A percentile compares a stretch with the other conserved stretches of the same genome.
Conservation (phyloP, 2,797 vertebrate genomes). For the Pterois miles region DNA sequence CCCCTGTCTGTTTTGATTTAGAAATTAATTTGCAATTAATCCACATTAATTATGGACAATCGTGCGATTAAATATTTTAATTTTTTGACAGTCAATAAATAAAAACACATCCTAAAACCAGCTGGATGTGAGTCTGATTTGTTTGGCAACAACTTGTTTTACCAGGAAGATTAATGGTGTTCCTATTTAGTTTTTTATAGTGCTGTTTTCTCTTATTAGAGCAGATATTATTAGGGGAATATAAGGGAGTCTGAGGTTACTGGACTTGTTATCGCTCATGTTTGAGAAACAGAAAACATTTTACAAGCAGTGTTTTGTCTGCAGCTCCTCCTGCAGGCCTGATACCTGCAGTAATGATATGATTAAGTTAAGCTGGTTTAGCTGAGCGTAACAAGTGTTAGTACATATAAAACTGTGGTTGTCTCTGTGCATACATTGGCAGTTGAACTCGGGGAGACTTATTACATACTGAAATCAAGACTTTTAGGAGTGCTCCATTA, state of each 20-base stretch:
- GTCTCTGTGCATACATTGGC: not conserved
- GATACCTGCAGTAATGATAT: not conserved
- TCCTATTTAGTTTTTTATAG: not conserved
- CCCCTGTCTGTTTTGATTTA: too few relatives aligned
- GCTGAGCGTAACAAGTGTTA: not conserved
- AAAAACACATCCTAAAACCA: not conserved
- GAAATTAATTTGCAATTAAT: too few relatives aligned
- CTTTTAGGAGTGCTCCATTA: not conserved
- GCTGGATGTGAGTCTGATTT: not conserved
- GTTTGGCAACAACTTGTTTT: not conserved
- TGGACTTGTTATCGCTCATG: not conserved
- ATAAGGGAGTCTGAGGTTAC: not conserved
- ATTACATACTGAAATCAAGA: conserved; percentile 3
- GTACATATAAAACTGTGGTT: not conserved
- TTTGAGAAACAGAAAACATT: not conserved
- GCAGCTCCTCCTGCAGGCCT: conserved; percentile 4
- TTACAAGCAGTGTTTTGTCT: not conserved
- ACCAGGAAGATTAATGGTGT: not conserved
- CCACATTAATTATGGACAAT: too few relatives aligned
- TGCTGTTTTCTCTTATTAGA: not conserved
- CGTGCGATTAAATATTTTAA: too few relatives aligned
- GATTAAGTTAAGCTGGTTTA: not conserved
- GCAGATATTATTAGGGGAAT: not conserved
- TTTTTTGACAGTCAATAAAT: not conserved
- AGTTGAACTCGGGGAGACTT: conserved; percentile 12